Conservation (phyloP, 2,113 vertebrate species). For the Caranx melampygus region DNA sequence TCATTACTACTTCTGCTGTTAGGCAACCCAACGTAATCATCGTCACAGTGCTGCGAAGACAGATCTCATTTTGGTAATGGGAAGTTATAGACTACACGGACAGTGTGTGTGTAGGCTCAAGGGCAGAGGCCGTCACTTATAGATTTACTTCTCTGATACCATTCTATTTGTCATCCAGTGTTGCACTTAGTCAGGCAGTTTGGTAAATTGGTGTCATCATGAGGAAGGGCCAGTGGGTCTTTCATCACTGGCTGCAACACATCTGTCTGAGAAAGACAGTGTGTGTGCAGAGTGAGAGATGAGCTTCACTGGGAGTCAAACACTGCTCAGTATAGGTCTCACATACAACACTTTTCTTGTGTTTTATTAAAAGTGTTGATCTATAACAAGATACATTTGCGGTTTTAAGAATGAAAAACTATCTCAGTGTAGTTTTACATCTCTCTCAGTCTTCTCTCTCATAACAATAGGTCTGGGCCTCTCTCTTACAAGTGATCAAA, state of each 20-base stretch:
- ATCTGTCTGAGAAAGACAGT: conserved; percentile 3
- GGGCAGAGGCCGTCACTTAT: conserved; percentile 16
- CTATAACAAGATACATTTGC: too few relatives aligned
- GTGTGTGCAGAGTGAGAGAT: conserved; percentile 13
- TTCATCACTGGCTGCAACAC: conserved; percentile 27
- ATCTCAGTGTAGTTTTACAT: too few relatives aligned
- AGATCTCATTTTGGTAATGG: not conserved
- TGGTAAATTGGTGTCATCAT: conserved; percentile 35
- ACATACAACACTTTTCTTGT: too few relatives aligned
- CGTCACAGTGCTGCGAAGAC: not conserved
- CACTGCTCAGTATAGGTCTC: too few relatives aligned
- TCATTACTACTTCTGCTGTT: not conserved
- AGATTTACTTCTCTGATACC: conserved; percentile 29
- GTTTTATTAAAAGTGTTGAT: too few relatives aligned
- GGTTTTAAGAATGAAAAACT: too few relatives aligned
- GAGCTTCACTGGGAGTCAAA: not conserved
- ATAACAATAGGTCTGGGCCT: too few relatives aligned
- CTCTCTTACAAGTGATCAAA: too few relatives aligned
- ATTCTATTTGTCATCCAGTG: conserved; percentile 41
- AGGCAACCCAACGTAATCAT: conserved; percentile 4
- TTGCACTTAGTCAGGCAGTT: conserved; percentile 28
- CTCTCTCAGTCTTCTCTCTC: too few relatives aligned
- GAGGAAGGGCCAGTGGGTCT: not conserved
- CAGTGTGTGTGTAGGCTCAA: conserved; percentile 19
- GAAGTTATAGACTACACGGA: not conserved